Percentiles rank a stretch among this genome's conserved stretches.
phyloP scores from a whole-genome alignment of 2,113 vertebrate species.

The Oryzias celebensis region DNA sequence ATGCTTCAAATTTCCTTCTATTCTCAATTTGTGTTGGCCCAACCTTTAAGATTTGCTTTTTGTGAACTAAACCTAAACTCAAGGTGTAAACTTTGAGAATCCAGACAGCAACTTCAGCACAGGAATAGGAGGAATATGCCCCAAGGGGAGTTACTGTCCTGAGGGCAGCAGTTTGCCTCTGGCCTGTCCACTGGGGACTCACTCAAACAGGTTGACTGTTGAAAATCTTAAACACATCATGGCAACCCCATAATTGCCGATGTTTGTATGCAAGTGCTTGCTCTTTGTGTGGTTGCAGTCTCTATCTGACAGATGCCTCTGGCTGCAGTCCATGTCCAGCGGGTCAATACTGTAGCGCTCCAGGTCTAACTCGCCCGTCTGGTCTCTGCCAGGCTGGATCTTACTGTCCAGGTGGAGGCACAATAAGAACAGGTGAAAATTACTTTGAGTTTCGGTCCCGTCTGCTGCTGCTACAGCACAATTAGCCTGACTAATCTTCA shows the following conservation, averaged over 20 bases:
- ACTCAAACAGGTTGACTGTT: conserved; percentile 80
- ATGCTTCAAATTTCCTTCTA: background rate
- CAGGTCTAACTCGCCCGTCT: conserved; percentile 81
- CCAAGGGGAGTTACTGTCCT: conserved; percentile 86
- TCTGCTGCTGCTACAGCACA: no score
- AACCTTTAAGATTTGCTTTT: background rate
- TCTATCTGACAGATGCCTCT: conserved; percentile 70
- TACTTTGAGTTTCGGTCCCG: no score
- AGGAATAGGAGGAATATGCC: conserved; percentile 84
- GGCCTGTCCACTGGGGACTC: conserved; percentile 85
- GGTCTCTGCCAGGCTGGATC: conserved; percentile 84
- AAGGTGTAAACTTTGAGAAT: conserved; percentile 79
- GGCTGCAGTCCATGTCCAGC: conserved; percentile 81
- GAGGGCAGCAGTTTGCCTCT: conserved; percentile 80
- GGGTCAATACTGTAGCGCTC: conserved; percentile 80
- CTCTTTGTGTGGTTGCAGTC: conserved; percentile 63
- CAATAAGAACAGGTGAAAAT: conserved; percentile 67
- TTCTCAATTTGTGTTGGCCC: background rate
- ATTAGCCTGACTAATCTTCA: background rate
- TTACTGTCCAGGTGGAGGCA: conserved; percentile 82
- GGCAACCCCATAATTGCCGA: background rate
- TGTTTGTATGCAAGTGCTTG: conserved; percentile 8
- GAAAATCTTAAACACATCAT: background rate
- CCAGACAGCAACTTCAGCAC: conserved; percentile 76
- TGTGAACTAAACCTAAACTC: background rate